Base-by-base conservation (phyloP, 2,797 vertebrate genomes). In the Gambusia yucatana region DNA sequence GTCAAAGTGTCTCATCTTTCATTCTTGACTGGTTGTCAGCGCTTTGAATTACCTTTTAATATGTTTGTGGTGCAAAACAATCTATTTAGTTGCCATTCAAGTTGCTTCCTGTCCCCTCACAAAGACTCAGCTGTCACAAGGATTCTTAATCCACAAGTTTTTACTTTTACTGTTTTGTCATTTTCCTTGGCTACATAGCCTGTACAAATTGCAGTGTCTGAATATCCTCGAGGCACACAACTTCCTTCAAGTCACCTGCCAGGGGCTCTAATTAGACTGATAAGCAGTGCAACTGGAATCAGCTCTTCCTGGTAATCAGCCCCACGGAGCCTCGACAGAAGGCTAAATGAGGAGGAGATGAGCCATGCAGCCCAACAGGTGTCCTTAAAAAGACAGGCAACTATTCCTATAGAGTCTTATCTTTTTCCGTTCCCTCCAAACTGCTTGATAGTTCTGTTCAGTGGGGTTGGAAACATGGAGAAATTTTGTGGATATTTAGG, bases 231-330 rank as follows among this genome's bases (percentile, higher is more conserved):
- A 91, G 87, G 91, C 86, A 81, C 88, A 87, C 84, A 76, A 82
- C 91, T 94, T 92, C 90, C 93, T 94, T 89, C 82, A 81, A 90
- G 91, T 95, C 94, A 93, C 93, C 93, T 94, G 93, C 94, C 92
- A 93, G 92, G 88, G 90, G 90, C 93, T 94, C 93, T 94, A 94
- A 94, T 94, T 94, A 95, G 93, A 94, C 93, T 93, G 92, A 94
- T 95, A 94, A 94, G 94, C 92, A 89, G 88, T 89, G 91, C 92
- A 86, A 93, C 88, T 94, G 88, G 91, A 94, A 94, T 92, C 91
- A 93, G 87, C 87, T 88, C 92, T 91, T 93, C 88, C 90, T 92
- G 90, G 92, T 93, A 94, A 94, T 94, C 94, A 94, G 92, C 93
- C 93, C 92, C 92, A 86, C 92, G 87, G 91, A 93, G 93, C 90